Evolutionary conservation across 2,797 vertebrate genomes (phyloP).

Genomic region (Xerus rutilus): DNA sequence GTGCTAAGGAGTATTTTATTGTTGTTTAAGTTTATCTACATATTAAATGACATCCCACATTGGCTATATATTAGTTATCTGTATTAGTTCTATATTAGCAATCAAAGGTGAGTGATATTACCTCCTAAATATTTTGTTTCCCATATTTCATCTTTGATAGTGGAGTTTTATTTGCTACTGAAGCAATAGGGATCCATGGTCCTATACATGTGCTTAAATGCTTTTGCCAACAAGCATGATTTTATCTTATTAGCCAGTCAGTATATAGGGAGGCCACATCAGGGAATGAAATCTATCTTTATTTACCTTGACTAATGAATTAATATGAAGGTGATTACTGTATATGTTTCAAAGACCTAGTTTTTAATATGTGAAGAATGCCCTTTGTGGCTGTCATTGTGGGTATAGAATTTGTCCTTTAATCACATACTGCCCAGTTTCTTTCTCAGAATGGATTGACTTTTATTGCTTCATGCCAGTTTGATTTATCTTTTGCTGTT

Average conservation of each 20-base stretch:
- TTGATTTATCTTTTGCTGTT: slow-evolving; percentile 63
- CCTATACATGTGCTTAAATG: neutral
- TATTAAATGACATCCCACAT: neutral
- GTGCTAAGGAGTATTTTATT: slow-evolving; percentile 14
- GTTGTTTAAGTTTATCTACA: neutral
- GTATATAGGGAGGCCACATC: neutral
- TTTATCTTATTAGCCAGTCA: neutral
- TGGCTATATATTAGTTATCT: neutral
- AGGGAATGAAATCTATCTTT: neutral
- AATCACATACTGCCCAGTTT: neutral
- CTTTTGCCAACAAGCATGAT: neutral
- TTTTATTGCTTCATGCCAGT: slow-evolving; percentile 66
- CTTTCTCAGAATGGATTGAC: slow-evolving; percentile 44
- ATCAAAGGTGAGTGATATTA: neutral
- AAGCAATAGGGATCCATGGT: neutral
- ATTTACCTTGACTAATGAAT: slow-evolving; percentile 10
- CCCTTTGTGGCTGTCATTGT: neutral
- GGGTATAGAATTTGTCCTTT: slow-evolving; percentile 13
- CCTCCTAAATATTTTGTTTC: slow-evolving; percentile 5
- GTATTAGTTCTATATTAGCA: neutral
- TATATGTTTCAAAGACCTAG: neutral
- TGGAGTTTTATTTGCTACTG: neutral
- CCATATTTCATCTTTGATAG: neutral
- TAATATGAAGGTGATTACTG: neutral
- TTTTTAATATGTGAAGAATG: slow-evolving; percentile 51